Base-by-base conservation (phyloP, 2,113 vertebrate species). In the Hippocampus comes region DNA sequence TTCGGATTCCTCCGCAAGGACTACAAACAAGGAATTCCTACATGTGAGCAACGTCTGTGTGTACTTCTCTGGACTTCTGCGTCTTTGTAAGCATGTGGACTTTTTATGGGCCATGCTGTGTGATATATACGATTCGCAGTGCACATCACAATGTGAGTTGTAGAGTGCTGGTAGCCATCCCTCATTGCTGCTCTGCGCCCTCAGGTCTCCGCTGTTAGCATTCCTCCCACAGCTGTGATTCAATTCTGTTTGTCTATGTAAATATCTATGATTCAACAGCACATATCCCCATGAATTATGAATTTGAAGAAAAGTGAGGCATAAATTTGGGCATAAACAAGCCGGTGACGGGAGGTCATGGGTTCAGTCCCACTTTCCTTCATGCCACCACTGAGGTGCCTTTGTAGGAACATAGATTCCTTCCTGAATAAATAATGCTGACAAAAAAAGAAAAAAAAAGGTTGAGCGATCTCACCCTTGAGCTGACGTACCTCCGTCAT, bases 161-260 rank as follows among this genome's bases (percentile, higher is more conserved):
- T 79, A 76, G 77, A 81, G 83, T 85, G 84, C 86, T 88, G 88
- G 85, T 88, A 86, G 82, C 67, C 51, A 69, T 91, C 89, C 84
- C 77, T 91, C 89, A 90, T 85, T 84, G 77, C 82, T 73, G 79
- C 76, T 80, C 49, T 68, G 74, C 69, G 88, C 82, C 83, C 82
- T 57, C n/a, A 80, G 86, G 82, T 84, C 73, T 78, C 60, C 70
- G n/a, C 55, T 25, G 23, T 25, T 14, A 25, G 25, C 59, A 72
- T 41, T 38, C 60, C n/a, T 49, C 53, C 18, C n/a, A 3, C 43
- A 48, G 42, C 64, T 66, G 64, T 25, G 64, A 14, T 61, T 68
- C 27, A 42, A 25, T 75, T 59, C 67, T 67, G 59, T 73, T 78
- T 48, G 64, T 48, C 64, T 66, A 66, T 27, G 64, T 66, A 7